Evolutionary conservation across 2,113 vertebrate genomes (phyloP).

Genomic region (Mastomys coucha): DNA sequence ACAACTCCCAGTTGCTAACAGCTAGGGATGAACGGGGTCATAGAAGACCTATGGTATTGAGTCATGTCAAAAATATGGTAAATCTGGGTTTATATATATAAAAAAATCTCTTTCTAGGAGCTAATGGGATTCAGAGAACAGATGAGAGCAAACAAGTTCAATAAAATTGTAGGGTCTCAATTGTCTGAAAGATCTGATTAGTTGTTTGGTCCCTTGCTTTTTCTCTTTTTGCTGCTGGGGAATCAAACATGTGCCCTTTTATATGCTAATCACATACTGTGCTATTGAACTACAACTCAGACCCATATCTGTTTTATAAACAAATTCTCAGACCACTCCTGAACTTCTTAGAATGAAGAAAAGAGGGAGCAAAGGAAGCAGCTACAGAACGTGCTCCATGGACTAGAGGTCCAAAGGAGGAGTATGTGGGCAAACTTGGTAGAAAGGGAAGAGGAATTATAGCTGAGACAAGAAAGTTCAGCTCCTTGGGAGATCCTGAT

Average conservation of each 20-base stretch:
- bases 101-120: not conserved
- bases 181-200: not conserved
- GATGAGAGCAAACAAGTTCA: not conserved
- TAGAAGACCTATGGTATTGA: not conserved
- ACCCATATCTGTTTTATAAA: not conserved
- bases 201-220: not conserved
- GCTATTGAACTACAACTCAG: not conserved
- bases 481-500: not conserved
- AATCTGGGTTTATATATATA: not conserved
- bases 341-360: conserved; percentile 11
- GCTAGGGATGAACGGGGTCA: not conserved
- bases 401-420: not conserved
- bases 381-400: not conserved
- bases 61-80: conserved; percentile 19
- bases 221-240: not conserved
- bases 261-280: not conserved
- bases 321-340: not conserved
- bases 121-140: not conserved
- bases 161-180: not conserved
- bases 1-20: not conserved
- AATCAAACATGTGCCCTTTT: not conserved
- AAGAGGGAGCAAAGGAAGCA: not conserved
- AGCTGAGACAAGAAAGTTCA: not conserved
- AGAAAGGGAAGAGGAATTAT: not conserved
- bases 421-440: not conserved